Base-by-base conservation (phyloP, 2,888 invertebrate species). In the Priocnemis perturbator region DNA sequence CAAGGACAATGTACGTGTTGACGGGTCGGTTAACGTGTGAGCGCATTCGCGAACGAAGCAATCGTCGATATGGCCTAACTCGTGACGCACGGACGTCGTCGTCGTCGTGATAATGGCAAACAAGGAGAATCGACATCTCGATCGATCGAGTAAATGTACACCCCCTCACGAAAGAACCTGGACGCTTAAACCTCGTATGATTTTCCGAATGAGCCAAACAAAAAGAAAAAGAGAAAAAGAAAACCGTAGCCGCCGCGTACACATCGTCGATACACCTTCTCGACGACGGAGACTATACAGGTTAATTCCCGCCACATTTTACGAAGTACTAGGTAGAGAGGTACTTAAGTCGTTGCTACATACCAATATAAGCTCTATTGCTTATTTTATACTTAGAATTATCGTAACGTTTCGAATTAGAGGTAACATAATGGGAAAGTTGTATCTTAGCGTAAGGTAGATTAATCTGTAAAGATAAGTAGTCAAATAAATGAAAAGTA, bases 311-410 rank as follows among this genome's bases (percentile, higher is more conserved):
- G 82, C 80, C 75, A 83, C 79, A 37, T 82, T 82, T 81, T 81
- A 81, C 79, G 78, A 66, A 84, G 78, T 84, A 85, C 79, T 80
- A 78, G 81, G 78, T 83, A 76, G 82, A 80, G 81, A 81, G 77
- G 81, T 85, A 87, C 85, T 87, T 83, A 83, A 85, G 83, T 87
- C 85, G 86, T 87, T 86, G 88, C 86, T 88, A 88, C 83, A 88
- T 84, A 85, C 78, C 81, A 84, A 85, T 83, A 84, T 84, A 87
- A 87, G 87, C 86, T 86, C 85, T 87, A 86, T 82, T 84, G 86
- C 87, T 89, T 89, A 88, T 89, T 89, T 89, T 88, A 87, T 89
- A 88, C 88, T 89, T 88, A 89, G 86, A 85, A 84, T 85, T 83
- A 81, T 81, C 83, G 77, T 85, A 85, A 85, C 73, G 82, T 86